phyloP scores from a whole-genome alignment of 2,113 vertebrate genomes.

The Paratilapia polleni region DNA sequence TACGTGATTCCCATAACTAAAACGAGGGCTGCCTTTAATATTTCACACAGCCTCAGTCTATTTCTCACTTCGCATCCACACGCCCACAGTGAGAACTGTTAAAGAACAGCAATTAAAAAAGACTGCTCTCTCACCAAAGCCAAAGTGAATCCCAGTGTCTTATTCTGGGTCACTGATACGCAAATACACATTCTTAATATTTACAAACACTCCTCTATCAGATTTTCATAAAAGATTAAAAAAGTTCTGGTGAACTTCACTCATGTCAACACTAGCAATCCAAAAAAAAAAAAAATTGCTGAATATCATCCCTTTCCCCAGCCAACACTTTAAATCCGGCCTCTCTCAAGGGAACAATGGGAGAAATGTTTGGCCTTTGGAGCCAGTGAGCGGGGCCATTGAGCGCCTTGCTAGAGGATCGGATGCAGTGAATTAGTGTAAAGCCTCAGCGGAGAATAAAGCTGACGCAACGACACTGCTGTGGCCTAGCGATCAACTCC shows the following conservation, averaged over 20 bases:
- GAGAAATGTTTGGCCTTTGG: constrained; percentile 73
- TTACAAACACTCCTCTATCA: neutral
- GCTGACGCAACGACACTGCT: constrained; percentile 68
- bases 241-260: constrained; percentile 27
- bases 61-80: constrained; percentile 72
- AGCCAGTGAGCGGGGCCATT: constrained; percentile 69
- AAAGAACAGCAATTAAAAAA: constrained; percentile 55
- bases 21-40: constrained; percentile 56
- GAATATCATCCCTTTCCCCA: constrained; percentile 59
- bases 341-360: constrained; percentile 74
- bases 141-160: constrained; percentile 37
- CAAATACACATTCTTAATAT: neutral
- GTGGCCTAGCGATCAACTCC: constrained; percentile 50
- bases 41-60: constrained; percentile 71
- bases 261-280: constrained; percentile 39
- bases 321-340: constrained; percentile 69
- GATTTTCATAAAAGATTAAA: constrained; percentile 24
- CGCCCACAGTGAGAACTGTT: constrained; percentile 68
- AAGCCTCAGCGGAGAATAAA: constrained; percentile 72
- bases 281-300: constrained; percentile 62
- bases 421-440: constrained; percentile 77
- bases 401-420: constrained; percentile 66
- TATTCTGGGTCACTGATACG: constrained; percentile 43
- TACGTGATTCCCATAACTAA: constrained; percentile 38
- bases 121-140: constrained; percentile 34